Percentiles rank a stretch among this genome's conserved stretches.
Evolutionary conservation across 1,140 invertebrate genomes (phyloP).

Genomic region (Mycetomoellerius zeteki): DNA sequence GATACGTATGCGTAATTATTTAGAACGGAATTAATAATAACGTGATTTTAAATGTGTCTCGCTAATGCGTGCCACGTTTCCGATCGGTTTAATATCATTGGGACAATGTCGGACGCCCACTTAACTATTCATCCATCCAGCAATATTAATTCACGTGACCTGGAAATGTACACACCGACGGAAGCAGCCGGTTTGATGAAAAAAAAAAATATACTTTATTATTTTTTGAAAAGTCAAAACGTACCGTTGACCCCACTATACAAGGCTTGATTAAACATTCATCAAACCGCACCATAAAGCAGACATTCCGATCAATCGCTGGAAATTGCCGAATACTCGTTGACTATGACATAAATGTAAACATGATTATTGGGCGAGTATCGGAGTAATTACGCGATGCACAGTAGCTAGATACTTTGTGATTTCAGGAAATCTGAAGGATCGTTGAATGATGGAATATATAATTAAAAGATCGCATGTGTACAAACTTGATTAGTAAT

Average conservation of each 20-base stretch:
- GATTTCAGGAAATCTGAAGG: slow-evolving; percentile 21
- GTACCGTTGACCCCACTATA: not conserved
- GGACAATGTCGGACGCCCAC: slow-evolving; percentile 30
- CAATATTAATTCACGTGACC: slow-evolving; percentile 53
- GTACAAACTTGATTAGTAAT: not conserved
- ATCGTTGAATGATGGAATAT: not conserved
- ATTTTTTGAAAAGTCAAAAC: slow-evolving; percentile 66
- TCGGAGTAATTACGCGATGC: slow-evolving; percentile 48
- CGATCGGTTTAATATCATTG: slow-evolving; percentile 34
- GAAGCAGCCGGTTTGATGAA: not conserved
- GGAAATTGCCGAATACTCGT: slow-evolving; percentile 56
- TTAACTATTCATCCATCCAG: slow-evolving; percentile 66
- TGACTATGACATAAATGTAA: slow-evolving; percentile 42
- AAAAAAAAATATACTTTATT: slow-evolving; percentile 62
- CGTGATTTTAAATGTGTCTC: slow-evolving; percentile 53
- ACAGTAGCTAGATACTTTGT: slow-evolving; percentile 39
- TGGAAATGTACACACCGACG: slow-evolving; percentile 47
- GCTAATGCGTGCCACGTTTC: slow-evolving; percentile 17
- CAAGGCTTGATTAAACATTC: slow-evolving; percentile 73
- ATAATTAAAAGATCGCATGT: slow-evolving; percentile 15
- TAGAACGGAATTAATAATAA: slow-evolving; percentile 61
- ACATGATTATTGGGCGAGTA: slow-evolving; percentile 16
- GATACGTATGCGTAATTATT: slow-evolving; percentile 37
- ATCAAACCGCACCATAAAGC: slow-evolving; percentile 36
- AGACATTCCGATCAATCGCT: slow-evolving; percentile 54